Base-by-base conservation (phyloP, 2,888 invertebrate species). In the Myopa tessellatipennis region DNA sequence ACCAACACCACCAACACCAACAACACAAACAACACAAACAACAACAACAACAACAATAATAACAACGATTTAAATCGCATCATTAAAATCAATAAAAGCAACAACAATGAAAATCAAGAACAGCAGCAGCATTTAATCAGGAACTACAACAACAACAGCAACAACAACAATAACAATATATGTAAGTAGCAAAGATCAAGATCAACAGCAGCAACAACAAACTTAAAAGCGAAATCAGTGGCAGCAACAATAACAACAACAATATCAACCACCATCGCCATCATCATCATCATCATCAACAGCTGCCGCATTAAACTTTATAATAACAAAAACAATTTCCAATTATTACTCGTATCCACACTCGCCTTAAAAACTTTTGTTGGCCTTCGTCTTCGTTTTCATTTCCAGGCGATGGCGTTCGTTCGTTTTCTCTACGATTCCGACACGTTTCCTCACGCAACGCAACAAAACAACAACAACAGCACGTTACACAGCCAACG, bases 361-460 rank as follows among this genome's bases (percentile, higher is more conserved):
- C 45, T 45, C 45, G 10, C 87, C 87, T 87, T 87, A 87, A 87
- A 87, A 85, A 85, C 84, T 86, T 45, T 45, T 58, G 58, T 12
- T 58, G 16, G 58, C 58, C 12, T 0, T 18, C 58, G 16, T 58
- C 58, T 45, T 45, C 45, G 45, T 45, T 45, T 10, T 45, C 45
- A 10, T 45, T 45, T 45, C 10, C 10, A 8, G 45, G 10, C 45
- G 45, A 61, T 61, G 58, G 58, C 3, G 45, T 45, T 45, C 45
- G 45, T 45, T 45, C 65, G 26, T 26, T 26, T 12, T 18, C 34
- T 65, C 65, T 36, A 14, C 65, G 65, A 38, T 34, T 65, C 3
- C 65, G 8, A 10, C 12, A 38, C 65, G 65, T 38, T 65, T 65
- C 3, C 26, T n/a, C 61, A 61, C 61, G 61, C 26, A 26, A 61